Conservation (phyloP, 2,113 vertebrate species). For the Ctenodactylus gundi region DNA sequence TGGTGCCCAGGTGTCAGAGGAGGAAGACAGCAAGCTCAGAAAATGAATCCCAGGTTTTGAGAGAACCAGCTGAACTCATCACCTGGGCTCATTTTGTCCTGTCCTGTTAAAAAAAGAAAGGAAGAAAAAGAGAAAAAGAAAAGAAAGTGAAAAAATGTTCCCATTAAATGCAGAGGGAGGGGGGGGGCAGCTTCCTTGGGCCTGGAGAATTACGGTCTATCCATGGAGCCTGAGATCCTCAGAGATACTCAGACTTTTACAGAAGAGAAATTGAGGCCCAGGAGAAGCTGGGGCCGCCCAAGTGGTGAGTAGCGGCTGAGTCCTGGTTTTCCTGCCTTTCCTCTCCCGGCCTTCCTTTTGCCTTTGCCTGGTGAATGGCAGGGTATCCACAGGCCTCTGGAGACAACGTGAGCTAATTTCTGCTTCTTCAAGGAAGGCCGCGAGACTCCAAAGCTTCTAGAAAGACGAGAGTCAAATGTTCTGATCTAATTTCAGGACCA, state of each 20-base stretch:
- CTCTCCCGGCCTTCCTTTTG: neutral
- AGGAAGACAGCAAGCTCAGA: constrained; percentile 49
- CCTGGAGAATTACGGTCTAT: neutral
- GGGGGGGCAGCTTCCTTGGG: constrained; percentile 7
- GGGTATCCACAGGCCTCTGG: neutral
- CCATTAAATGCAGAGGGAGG: neutral
- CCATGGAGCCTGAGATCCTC: neutral
- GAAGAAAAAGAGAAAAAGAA: neutral
- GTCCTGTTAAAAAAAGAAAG: neutral
- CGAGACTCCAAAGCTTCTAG: constrained; percentile 30
- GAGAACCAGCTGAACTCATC: constrained; percentile 31
- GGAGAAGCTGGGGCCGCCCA: neutral
- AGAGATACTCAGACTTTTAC: constrained; percentile 30
- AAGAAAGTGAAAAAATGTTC: neutral
- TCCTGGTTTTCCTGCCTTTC: neutral
- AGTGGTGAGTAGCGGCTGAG: neutral
- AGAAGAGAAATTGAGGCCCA: constrained; percentile 16
- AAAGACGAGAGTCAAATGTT: constrained; percentile 49
- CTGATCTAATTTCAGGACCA: constrained; percentile 53
- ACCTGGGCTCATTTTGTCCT: constrained; percentile 49
- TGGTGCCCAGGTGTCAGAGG: constrained; percentile 3
- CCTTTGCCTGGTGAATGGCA: constrained; percentile 41
- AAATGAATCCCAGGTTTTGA: constrained; percentile 58
- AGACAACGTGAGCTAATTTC: constrained; percentile 26
- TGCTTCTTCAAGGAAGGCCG: constrained; percentile 56